Conservation (phyloP, 2,113 vertebrate genomes). For the Etia nguti region DNA sequence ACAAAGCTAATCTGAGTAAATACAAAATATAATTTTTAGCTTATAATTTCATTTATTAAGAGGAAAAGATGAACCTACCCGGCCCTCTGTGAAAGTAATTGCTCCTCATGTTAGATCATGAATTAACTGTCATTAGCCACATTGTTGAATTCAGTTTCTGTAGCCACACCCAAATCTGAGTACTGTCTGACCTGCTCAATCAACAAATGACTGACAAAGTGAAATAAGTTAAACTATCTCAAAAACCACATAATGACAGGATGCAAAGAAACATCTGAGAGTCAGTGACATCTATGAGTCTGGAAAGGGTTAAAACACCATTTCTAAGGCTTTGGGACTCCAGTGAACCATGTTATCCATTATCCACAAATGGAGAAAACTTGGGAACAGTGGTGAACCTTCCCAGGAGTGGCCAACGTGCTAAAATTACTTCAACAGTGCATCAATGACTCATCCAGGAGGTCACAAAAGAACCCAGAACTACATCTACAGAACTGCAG, state of each 20-base stretch:
- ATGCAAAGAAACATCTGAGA: neutral
- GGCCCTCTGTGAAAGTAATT: neutral
- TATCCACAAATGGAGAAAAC: neutral
- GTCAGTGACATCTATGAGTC: neutral
- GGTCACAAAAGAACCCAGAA: neutral
- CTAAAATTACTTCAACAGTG: neutral
- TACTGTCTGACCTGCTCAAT: neutral
- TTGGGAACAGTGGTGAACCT: neutral
- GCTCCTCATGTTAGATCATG: neutral
- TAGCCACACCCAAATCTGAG: neutral
- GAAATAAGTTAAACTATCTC: neutral
- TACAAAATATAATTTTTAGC: neutral
- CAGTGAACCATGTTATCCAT: neutral
- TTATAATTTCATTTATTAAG: neutral
- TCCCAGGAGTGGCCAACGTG: neutral
- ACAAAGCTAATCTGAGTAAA: neutral
- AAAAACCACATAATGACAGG: neutral
- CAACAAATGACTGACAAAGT: neutral
- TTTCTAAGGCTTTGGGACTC: neutral
- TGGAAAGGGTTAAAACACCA: neutral
- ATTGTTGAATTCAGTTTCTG: neutral
- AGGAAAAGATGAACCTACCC: neutral
- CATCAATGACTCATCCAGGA: neutral
- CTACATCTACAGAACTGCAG: neutral
- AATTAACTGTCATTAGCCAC: neutral